Percentiles rank a stretch among this genome's conserved stretches.
Evolutionary conservation across 2,797 vertebrate genomes (phyloP).

Genomic region (Triplophysa yarkandensis): DNA sequence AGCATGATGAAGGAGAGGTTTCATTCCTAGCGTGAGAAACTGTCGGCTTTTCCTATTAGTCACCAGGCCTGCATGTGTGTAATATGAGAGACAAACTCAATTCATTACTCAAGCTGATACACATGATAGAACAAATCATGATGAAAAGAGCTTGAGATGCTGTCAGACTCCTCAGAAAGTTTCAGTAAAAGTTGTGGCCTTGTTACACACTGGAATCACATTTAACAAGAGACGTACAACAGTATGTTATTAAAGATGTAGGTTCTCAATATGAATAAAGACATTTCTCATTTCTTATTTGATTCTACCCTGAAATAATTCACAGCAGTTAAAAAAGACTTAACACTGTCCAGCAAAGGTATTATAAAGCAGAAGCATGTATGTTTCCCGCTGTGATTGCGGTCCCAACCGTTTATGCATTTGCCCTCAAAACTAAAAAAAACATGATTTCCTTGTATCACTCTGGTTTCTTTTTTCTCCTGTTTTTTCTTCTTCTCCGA

Average conservation of each 20-base stretch:
- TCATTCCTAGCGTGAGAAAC: constrained; percentile 38
- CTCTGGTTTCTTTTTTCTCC: constrained; percentile 71
- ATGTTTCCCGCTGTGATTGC: neutral
- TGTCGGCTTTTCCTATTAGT: constrained; percentile 24
- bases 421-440: constrained; percentile 59
- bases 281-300: neutral
- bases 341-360: neutral
- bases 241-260: no score
- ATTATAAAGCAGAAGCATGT: neutral
- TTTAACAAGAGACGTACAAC: no score
- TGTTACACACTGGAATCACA: no score
- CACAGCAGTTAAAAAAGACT: neutral
- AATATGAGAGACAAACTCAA: neutral
- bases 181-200: no score
- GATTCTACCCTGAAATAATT: neutral
- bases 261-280: neutral
- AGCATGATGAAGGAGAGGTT: constrained; percentile 1
- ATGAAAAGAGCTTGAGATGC: no score
- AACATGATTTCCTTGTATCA: constrained; percentile 72
- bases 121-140: neutral
- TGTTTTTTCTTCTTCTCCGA: constrained; percentile 69
- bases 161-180: no score
- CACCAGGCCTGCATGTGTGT: constrained; percentile 10
- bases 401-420: neutral
- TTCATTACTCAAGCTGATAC: neutral